These are phyloP conservation scores for Camponotus floridanus DNA, from an alignment of 1,140 invertebrate genomes.

Conservation along the genomic window DNA sequence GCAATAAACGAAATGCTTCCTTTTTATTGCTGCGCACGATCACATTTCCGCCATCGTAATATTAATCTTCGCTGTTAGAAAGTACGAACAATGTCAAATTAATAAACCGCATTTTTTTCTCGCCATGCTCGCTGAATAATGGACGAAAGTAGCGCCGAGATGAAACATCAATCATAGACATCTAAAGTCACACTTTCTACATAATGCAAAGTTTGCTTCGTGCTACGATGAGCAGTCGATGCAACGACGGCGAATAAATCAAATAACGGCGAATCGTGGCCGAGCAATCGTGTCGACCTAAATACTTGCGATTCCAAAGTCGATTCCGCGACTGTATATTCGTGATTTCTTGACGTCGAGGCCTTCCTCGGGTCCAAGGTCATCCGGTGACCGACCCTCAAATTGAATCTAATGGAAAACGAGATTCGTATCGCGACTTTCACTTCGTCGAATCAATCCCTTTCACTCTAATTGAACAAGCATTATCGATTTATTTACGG, in stretches of 20 bases:
- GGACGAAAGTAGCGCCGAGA: neutral
- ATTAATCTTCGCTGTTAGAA: slow-evolving; percentile 15
- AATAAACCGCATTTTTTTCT: neutral
- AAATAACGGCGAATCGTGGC: slow-evolving; percentile 30
- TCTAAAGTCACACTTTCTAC: slow-evolving; percentile 23
- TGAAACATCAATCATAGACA: neutral
- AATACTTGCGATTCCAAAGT: slow-evolving; percentile 63
- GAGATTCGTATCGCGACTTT: slow-evolving; percentile 59
- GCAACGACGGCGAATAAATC: slow-evolving; percentile 33
- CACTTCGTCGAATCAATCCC: slow-evolving; percentile 23
- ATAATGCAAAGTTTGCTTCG: slow-evolving; percentile 11
- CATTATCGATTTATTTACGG: neutral
- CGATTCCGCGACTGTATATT: slow-evolving; percentile 31
- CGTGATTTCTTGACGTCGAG: slow-evolving; percentile 51
- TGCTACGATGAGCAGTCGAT: slow-evolving; percentile 3
- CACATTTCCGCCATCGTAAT: neutral
- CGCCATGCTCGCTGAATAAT: neutral
- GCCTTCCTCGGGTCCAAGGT: slow-evolving; percentile 66
- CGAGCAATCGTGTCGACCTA: slow-evolving; percentile 51
- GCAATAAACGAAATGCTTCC: slow-evolving; percentile 77
- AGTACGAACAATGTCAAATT: neutral
- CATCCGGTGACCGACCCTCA: slow-evolving; percentile 46
- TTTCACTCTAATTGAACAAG: slow-evolving; percentile 6
- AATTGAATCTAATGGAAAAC: slow-evolving; percentile 59
- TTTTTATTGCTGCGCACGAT: slow-evolving; percentile 18